These are phyloP conservation scores for Mesoligia furuncula DNA, from an alignment of 2,888 invertebrate genomes.

Conservation along the genomic window DNA sequence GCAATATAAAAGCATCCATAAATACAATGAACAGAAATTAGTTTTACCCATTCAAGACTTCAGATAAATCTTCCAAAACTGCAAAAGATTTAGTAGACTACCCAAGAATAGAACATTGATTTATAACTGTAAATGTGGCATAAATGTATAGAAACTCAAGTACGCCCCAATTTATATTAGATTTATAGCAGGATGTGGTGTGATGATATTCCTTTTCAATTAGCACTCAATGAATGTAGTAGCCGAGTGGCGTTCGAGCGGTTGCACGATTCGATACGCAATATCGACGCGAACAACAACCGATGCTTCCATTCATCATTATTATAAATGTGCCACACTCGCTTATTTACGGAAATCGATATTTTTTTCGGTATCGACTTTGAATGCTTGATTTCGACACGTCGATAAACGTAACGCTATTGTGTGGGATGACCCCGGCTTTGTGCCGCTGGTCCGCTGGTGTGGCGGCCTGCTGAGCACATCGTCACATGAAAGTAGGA, in stretches of 20 bases:
- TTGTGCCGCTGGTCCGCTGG: conserved; percentile 68
- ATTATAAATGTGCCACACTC: conserved; percentile 90
- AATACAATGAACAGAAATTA: conserved; percentile 45
- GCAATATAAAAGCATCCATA: conserved; percentile 45
- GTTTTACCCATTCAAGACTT: conserved; percentile 47
- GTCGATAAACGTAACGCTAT: conserved; percentile 88
- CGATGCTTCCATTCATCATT: conserved; percentile 89
- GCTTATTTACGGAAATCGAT: conserved; percentile 91
- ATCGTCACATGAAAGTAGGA: conserved; percentile 77
- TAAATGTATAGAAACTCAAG: conserved; percentile 70
- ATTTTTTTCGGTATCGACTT: conserved; percentile 89
- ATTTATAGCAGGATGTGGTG: conserved; percentile 84
- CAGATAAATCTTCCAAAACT: conserved; percentile 62
- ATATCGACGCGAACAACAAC: conserved; percentile 85
- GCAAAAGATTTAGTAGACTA: conserved; percentile 63
- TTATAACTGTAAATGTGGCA: conserved; percentile 75
- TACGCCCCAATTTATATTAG: conserved; percentile 85
- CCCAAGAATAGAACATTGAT: conserved; percentile 72
- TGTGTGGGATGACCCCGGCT: conserved; percentile 86
- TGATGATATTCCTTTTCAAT: conserved; percentile 89
- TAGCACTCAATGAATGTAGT: conserved; percentile 84
- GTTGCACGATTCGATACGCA: conserved; percentile 87
- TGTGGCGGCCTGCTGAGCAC: conserved; percentile 80
- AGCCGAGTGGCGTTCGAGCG: conserved; percentile 79
- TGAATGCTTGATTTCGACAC: conserved; percentile 87